Conservation (phyloP, 2,797 vertebrate species). For the Coendou prehensilis region DNA sequence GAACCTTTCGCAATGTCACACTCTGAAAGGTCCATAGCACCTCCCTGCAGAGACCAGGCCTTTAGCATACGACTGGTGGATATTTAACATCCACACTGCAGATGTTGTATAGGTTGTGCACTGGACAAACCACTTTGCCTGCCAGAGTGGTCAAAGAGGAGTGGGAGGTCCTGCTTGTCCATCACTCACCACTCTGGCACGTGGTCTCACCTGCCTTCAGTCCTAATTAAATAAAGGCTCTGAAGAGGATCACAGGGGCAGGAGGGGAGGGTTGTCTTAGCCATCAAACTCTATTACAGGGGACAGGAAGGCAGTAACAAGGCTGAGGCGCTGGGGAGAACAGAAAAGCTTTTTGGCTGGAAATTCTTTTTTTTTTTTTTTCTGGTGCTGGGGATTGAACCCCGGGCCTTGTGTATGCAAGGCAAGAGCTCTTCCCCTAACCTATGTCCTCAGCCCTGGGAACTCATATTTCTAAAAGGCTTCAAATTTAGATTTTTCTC, state of each 20-base stretch:
- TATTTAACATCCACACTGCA: background rate
- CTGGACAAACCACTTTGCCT: background rate
- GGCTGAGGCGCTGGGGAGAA: background rate
- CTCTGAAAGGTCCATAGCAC: too few relatives aligned
- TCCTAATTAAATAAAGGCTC: background rate
- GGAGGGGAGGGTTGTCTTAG: background rate
- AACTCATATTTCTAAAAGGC: background rate
- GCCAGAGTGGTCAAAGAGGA: background rate
- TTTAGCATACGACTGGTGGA: too few relatives aligned
- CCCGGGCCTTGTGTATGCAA: background rate
- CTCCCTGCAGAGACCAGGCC: too few relatives aligned
- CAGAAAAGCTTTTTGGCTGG: background rate
- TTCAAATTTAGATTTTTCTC: constrained; percentile 2
- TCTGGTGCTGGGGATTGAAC: background rate
- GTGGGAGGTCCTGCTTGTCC: background rate
- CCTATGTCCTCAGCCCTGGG: background rate
- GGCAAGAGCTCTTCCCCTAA: background rate
- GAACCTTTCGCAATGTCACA: too few relatives aligned
- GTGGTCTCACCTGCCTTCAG: background rate
- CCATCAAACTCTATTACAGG: background rate
- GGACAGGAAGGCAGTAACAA: rapidly evolving
- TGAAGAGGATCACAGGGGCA: background rate
- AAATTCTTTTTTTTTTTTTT: background rate
- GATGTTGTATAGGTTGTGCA: background rate
- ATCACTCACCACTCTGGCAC: background rate